These are phyloP conservation scores for Merluccius polli DNA, from an alignment of 2,797 vertebrate genomes.

Conservation along the genomic window DNA sequence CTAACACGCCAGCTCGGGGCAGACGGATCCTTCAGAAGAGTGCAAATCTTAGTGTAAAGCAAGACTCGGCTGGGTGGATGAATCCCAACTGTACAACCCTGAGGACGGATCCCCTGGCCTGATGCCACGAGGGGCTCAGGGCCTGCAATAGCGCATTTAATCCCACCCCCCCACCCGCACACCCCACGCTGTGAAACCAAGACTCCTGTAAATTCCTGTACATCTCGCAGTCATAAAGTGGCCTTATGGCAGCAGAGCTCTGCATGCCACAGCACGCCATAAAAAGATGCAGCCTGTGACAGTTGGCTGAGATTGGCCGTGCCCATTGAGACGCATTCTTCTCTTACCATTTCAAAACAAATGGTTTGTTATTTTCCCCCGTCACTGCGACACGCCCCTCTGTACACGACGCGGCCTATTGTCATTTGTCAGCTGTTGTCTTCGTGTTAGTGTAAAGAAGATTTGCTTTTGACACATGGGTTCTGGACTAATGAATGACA, in stretches of 20 bases:
- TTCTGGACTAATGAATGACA: neutral
- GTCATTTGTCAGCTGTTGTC: neutral
- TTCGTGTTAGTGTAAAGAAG: neutral
- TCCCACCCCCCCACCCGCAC: constrained; percentile 2
- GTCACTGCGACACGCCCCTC: neutral
- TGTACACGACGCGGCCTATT: neutral
- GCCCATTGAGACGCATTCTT: neutral
- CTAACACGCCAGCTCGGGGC: constrained; percentile 31
- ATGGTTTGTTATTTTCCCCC: neutral
- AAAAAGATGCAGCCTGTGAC: neutral
- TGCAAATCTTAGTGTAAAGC: constrained; percentile 41
- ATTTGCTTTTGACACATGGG: neutral
- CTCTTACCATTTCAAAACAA: neutral
- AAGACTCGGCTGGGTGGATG: constrained; percentile 26
- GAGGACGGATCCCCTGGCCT: constrained; percentile 41
- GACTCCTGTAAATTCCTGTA: constrained; percentile 38
- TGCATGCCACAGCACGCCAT: neutral
- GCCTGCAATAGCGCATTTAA: constrained; percentile 44
- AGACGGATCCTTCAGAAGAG: constrained; percentile 29
- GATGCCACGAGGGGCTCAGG: constrained; percentile 27
- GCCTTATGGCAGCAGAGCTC: neutral
- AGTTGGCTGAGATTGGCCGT: neutral
- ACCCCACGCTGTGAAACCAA: constrained; percentile 26
- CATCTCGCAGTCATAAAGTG: constrained; percentile 12
- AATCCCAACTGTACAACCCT: constrained; percentile 37